Evolutionary conservation across 2,113 vertebrate genomes (phyloP).

Genomic region (Tyrannus savana): DNA sequence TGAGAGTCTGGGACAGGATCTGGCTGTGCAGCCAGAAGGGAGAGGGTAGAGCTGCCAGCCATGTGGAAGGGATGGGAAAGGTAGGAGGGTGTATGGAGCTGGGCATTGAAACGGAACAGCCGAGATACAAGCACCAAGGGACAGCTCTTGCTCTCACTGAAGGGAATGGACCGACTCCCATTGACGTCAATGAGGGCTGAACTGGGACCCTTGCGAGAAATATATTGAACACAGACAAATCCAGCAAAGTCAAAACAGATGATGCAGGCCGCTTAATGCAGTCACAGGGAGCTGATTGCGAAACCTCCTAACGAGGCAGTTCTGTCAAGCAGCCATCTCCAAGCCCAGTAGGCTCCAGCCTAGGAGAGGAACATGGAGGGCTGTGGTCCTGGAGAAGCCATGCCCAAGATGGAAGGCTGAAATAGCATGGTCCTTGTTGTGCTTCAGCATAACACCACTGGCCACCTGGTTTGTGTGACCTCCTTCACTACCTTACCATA

Average conservation of each 20-base stretch:
- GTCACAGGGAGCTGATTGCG: constrained; percentile 59
- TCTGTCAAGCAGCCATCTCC: constrained; percentile 52
- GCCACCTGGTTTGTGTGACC: neutral
- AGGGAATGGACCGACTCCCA: constrained; percentile 59
- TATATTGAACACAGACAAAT: constrained; percentile 71
- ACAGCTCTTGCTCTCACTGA: constrained; percentile 35
- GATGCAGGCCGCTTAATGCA: constrained; percentile 51
- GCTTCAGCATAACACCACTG: neutral
- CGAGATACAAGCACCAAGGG: constrained; percentile 29
- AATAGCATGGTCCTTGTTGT: neutral
- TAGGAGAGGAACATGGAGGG: constrained; percentile 11
- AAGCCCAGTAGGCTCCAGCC: constrained; percentile 33
- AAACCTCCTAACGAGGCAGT: constrained; percentile 40
- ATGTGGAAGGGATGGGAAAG: neutral
- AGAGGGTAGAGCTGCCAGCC: neutral
- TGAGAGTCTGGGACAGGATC: neutral
- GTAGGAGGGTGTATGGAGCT: neutral
- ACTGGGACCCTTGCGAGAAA: constrained; percentile 62
- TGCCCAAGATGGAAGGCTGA: neutral
- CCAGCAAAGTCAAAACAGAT: constrained; percentile 69
- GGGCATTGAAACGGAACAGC: constrained; percentile 15
- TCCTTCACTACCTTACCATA: neutral
- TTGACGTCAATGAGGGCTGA: constrained; percentile 69
- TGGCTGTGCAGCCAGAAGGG: neutral
- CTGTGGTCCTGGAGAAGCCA: constrained; percentile 6